Base-by-base conservation (phyloP, 2,888 invertebrate genomes). In the Drosophila nr. perissopoda region DNA sequence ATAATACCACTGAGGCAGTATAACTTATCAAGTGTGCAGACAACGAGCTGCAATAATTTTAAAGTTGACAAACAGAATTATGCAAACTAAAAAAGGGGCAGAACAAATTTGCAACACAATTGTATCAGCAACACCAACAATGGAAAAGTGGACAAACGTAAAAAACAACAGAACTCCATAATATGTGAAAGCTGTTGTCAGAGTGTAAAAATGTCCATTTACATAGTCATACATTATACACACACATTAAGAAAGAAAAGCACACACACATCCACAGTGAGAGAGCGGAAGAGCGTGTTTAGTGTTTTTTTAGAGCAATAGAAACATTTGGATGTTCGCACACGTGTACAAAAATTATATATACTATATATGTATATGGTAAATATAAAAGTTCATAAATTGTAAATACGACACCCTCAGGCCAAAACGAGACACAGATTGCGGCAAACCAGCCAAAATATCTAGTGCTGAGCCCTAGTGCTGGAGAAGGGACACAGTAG, bases 151-250 rank as follows among this genome's bases (percentile, higher is more conserved):
- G 10, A 38, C 21, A 73, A 73, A 72, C 61, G 68, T 58, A 54
- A 61, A 74, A 45, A 10, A 73, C 72, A 77, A 62, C 64, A 66
- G 31, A 62, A 76, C 83, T 82, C 52, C 61, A 81, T 83, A 80
- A 85, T 83, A 76, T 83, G 76, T 61, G 57, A 83, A 83, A 88
- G 82, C 83, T 83, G 84, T 88, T 86, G 78, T 82, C 82, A 72
- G 80, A 82, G 83, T 83, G 88, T 86, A 82, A 88, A 86, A 88
- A 70, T 83, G 80, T 80, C 80, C 80, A 86, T 88, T 86, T 86
- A 83, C 85, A 85, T 86, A 80, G 87, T 80, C 88, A 83, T 87
- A 82, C 86, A 87, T 85, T 87, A 85, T 78, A 77, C 61, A 53
- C 78, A 82, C 29, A 40, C n/a, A 10, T 6, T 16, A 18, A 7